Evolutionary conservation across 2,113 vertebrate genomes (phyloP), one percentile per base, ranked within the genome.

Genomic region (Damaliscus lunatus): DNA sequence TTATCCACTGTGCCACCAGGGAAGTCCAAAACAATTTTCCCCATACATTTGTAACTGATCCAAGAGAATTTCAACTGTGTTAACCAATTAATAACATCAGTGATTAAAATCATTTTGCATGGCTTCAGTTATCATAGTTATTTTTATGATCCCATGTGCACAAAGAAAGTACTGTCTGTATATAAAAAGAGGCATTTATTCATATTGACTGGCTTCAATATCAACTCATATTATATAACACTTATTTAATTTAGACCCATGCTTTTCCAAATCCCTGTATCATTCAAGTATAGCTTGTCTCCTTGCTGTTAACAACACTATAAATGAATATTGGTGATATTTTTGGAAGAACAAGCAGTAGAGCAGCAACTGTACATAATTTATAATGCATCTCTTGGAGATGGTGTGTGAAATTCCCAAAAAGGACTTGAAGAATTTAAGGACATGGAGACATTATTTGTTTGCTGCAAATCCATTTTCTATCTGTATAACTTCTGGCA

Each of bases 391-490:
- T 36, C 31, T 52, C 46, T 88, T 21, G 8, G 17, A 87, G 19
- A 48, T 48, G 11, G 19, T 62, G 21, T 12, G 8, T 71, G n/a
- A 74, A 88, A 40, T 89, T 89, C 3, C n/a, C 48, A 64, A 46
- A 50, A 64, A 77, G 1, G 23, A 1, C 25, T 67, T 71, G 3
- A 71, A 88, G 13, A 10, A 23, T 0, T 21, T 59, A 48, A 31
- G 5, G 78, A 89, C 0, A 7, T 3, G 0, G 48, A 7, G 11
- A 23, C 16, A 33, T 5, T 2, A 80, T 2, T 25, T 19, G 19
- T 19, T 93, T 96, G 92, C 80, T 91, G 33, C 95, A 98, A 59
- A 93, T 96, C 97, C 96, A 96, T 12, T 60, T 97, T 3, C 74
- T 88, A 0, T 84, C 19, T 71, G 25, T 62, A 36, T 91, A 95